Base-by-base conservation (phyloP, 35 echinoderm and acorn worm species). In the Ptychodera flava region DNA sequence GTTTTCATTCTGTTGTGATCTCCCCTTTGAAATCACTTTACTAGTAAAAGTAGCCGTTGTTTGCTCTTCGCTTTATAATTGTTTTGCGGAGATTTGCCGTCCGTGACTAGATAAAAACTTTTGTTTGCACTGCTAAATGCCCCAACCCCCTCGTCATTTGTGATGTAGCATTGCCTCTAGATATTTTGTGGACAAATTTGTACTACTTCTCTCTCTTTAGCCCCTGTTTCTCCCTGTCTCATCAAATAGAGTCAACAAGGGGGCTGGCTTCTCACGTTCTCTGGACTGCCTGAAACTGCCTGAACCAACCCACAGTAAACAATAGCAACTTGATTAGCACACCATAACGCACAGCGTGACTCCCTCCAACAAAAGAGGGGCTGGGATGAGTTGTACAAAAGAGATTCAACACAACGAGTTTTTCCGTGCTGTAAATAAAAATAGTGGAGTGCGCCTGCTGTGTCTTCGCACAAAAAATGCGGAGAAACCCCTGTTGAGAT, bases 321-420 rank as follows among this genome's bases (percentile, higher is more conserved):
- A 64, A 64, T 64, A 22, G 6, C n/a, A n/a, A 12, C 82, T 37
- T 83, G 82, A 83, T 83, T 83, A 83, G 82, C 30, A 34, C 34
- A 35, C 37, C 37, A 37, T 36, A 83, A 36, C 33, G 37, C 34
- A 34, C 34, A 36, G 34, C 34, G 33, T 36, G 35, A 1, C 29
- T 36, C 0, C 35, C 82, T 28, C 30, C 34, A 34, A 83, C 34
- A 83, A 83, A 36, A 1, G 14, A 36, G 16, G 0, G 16, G 37
- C 28, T 36, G 29, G 37, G 35, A 83, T 36, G 35, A 28, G 37
- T 36, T 83, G 35, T 83, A 16, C 82, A 15, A 1, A 30, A 33
- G 82, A 34, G 80, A 34, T 83, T 83, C 16, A 16, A 37, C 34
- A 83, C 12, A 36, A 36, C 37, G 33, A 30, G 34, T n/a, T 28